Base-by-base conservation (phyloP, 2,113 vertebrate species). In the Gambusia holbrooki region DNA sequence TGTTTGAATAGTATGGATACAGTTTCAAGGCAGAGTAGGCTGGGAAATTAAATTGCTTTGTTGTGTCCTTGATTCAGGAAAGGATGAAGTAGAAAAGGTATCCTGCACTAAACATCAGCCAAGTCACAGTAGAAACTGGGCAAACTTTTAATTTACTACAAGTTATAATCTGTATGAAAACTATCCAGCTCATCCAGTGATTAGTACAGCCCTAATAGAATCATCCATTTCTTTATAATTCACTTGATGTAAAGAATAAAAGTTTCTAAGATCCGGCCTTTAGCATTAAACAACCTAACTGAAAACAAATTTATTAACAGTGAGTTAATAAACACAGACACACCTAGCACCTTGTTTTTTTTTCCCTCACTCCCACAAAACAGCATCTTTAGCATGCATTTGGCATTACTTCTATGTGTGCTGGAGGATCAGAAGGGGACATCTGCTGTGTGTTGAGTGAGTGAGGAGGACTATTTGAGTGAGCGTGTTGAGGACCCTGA, bases 381-480 rank as follows among this genome's bases (percentile, higher is more conserved):
- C 75, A 67, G 80, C 28, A 35, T 87, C 81, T 88, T 91, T 90
- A 91, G 85, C 88, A 85, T 90, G 70, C 87, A 61, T 82, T 81
- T 84, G 87, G 87, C 76, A 88, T 90, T 85, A 88, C 92, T 84
- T 87, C 73, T 37, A 67, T 32, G 58, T 77, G 48, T 64, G 73
- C 79, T 81, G 74, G 65, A 79, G 74, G 88, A 90, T 88, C 85
- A 77, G 83, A 88, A 76, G 35, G 63, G 77, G 88, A 90, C 90
- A 93, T 93, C 91, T 93, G 91, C 89, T 92, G 51, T 69, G 89
- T 87, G 90, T 90, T 92, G 90, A 92, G 84, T 93, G 89, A 92
- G 84, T 76, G 79, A 87, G 86, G 80, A 87, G 83, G 85, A 80
- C 88, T 89, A 88, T 90, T 90, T 89, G 83, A 87, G 78, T 70